Base-by-base conservation (phyloP, 2,797 vertebrate genomes). In the Hippopotamyrus pictus region DNA sequence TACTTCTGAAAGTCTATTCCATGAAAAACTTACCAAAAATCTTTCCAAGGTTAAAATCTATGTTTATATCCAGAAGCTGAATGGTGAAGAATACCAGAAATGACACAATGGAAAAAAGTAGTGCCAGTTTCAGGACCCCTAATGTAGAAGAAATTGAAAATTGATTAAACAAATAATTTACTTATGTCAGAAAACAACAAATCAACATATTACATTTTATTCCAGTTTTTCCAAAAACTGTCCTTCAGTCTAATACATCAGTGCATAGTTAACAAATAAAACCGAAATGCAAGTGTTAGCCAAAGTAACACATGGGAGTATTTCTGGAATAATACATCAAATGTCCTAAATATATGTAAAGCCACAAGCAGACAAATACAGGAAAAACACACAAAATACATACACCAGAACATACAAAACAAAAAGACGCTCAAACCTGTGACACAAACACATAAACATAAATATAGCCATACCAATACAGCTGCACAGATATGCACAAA, bases 41-140 rank as follows among this genome's bases (percentile, higher is more conserved):
- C 86, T 92, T 95, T 88, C 94, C 92, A 89, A 98, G 92, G 86
- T 95, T 97, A 69, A 97, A 95, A 90, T 98, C 97, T 93, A 96
- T 94, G 93, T 97, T 97, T 37, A 97, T 97, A 92, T 99, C 97
- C 83, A 99, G 96, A 89, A 99, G 96, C 93, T 99, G 97, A 91
- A 97, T 97, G 89, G 96, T 96, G 94, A 99, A 94, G 92, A 98
- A 98, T 89, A 97, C 96, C 0, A 93, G 97, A 22, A 99, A 88
- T 90, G 98, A 92, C 93, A 97, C 97, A n/a, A 96, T 93, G 41
- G 94, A 95, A 86, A 97, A 5, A 3, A 98, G 93, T 7, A 95
- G 94, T 73, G 94, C 93, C 88, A 98, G 93, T 94, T 98, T 99
- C 65, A 98, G 92, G 90, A 97, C 91, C 92, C 97, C 98, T 99